Evolutionary conservation across 2,888 invertebrate species (phyloP), one percentile per base, ranked within the genome.

Genomic region (Tachina grossa): DNA sequence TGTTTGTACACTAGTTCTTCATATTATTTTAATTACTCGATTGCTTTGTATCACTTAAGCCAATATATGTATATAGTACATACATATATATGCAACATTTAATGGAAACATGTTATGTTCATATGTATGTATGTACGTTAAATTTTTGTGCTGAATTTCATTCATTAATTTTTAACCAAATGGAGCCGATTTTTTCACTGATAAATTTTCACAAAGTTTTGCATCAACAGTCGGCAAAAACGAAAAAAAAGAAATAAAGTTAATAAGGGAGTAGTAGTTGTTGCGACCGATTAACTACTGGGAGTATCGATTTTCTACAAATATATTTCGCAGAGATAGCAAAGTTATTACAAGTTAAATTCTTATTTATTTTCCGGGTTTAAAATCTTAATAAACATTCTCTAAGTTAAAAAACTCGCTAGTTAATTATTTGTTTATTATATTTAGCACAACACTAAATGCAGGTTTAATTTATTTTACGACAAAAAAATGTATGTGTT

Each of bases 391-490:
- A 14, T 74, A 14, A n/a, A 14, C 14, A 39, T 59, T 71, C 6
- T 45, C 9, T 13, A 45, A 69, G 9, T 57, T 57, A 19, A 49
- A 61, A 5, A 16, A 53, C 39, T 51, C 51, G 10, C 43, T 11
- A 57, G n/a, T 75, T 43, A 31, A 53, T 31, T 69, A 51, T 47
- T 43, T 41, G 31, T 51, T 69, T 49, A 68, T 51, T 68, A 47
- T 68, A 78, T 78, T 83, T 61, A 78, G 72, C 77, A 74, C 74
- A 78, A 55, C 55, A 69, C 68, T 78, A 78, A 78, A 78, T 68
- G 66, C 83, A 61, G 45, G 14, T 57, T 72, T 80, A 51, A 53
- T 80, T 65, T 53, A 55, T 78, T 78, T 19, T 78, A 43, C 49
- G 65, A 71, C 57, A 77, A 71, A 69, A 31, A 41, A 47, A 51